phyloP scores from a whole-genome alignment of 2,888 invertebrate genomes.

The Volucella inanis region DNA sequence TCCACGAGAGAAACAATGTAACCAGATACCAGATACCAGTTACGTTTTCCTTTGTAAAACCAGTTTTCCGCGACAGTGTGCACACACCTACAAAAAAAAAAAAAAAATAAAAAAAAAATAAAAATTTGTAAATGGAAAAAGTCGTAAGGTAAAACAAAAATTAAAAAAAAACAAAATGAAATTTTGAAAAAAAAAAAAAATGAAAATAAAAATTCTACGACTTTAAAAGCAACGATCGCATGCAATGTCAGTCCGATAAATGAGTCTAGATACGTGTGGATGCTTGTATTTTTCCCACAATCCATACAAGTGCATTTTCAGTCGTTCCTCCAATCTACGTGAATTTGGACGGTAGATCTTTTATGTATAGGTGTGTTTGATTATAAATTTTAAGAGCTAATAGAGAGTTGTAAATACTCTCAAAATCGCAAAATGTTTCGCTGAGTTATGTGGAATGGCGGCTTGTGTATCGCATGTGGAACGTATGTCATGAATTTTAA shows the following conservation, averaged over 20 bases:
- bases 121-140: background rate
- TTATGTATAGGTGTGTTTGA: background rate
- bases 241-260: slow-evolving; percentile 13
- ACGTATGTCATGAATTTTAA: slow-evolving; percentile 17
- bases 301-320: slow-evolving; percentile 19
- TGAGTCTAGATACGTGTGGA: slow-evolving; percentile 14
- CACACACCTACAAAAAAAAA: slow-evolving; percentile 63
- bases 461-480: slow-evolving; percentile 61
- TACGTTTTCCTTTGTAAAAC: slow-evolving; percentile 56
- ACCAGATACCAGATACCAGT: slow-evolving; percentile 37
- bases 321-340: background rate
- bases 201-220: background rate
- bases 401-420: slow-evolving; percentile 10
- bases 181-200: slow-evolving; percentile 4
- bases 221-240: slow-evolving; percentile 34
- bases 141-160: slow-evolving; percentile 31
- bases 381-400: slow-evolving; percentile 7
- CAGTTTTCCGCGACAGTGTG: slow-evolving; percentile 60
- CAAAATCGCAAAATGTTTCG: slow-evolving; percentile 33
- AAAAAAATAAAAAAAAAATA: background rate
- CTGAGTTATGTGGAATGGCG: slow-evolving; percentile 27
- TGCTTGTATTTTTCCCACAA: slow-evolving; percentile 48
- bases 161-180: background rate
- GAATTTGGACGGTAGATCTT: background rate
- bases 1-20: background rate